Evolutionary conservation across 2,797 vertebrate species (phyloP), one percentile per base, ranked within the genome.

Genomic region (Helostoma temminkii): DNA sequence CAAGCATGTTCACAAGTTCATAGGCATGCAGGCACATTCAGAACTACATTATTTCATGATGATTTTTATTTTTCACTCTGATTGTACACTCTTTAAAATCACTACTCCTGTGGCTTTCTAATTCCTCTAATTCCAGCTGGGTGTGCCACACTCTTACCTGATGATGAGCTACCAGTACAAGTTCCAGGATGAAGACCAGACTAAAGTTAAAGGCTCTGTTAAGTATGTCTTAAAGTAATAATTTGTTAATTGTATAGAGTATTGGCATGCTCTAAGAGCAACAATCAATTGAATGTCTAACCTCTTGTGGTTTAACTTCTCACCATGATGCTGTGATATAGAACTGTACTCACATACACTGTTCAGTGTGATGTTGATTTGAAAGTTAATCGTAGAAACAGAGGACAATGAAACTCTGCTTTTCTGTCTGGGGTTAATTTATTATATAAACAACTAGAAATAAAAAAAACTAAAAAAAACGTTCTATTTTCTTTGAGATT

Each of bases 111-210:
- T n/a, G n/a, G n/a, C 30, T 50, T 9, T 47, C 24, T 64, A 28
- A 2, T 7, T 41, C 41, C 4, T 1, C 12, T 12, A 6, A 21
- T 37, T 89, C 43, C 90, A 99, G 98, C 94, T 99, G 45, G 98
- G 98, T 11, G 95, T 99, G 67, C 96, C 96, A 21, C 96, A 98
- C 87, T 98, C 96, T 65, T 99, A 99, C 64, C 88, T 97, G 77
- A 96, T 99, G 94, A 93, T 98, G 94, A 99, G 97, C 88, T 99
- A 97, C 70, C 97, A 98, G 89, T 98, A 97, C 93, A 99, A 99
- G 90, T 98, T 99, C 89, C 97, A 99, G 90, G 98, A 99, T 53
- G 97, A 99, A 8, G 97, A 99, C 80, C 96, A 99, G 92, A 99
- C 97, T 2, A 95, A 96, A 66, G 93, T 99, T 74, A 99, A 98